Percentiles rank a stretch among this genome's conserved stretches.
These are phyloP conservation scores for Phrynosoma blainvillii DNA, from an alignment of 2,113 vertebrate genomes.

Conservation along the genomic window DNA sequence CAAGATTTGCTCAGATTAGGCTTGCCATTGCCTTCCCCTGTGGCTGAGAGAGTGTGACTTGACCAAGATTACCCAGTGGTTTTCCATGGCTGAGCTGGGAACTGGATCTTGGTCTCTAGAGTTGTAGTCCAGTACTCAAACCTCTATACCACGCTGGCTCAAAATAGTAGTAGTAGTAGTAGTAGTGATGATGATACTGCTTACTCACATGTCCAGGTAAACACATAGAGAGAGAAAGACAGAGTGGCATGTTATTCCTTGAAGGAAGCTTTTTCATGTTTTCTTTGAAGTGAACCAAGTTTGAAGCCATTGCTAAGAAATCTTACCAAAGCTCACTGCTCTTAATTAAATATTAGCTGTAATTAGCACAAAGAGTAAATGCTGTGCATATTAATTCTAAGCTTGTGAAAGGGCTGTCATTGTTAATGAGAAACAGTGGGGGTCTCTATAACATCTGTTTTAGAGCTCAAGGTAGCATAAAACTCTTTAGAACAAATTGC, in stretches of 20 bases:
- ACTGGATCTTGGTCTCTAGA: too few species aligned
- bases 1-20: too few species aligned
- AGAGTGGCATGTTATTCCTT: too few species aligned
- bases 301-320: conserved; percentile 63
- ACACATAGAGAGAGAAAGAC: background rate
- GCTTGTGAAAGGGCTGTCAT: conserved; percentile 73
- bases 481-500: conserved; percentile 11
- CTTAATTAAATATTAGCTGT: conserved; percentile 84
- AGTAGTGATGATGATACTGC: too few species aligned
- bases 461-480: conserved; percentile 57
- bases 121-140: too few species aligned
- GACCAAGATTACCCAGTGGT: too few species aligned
- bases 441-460: conserved; percentile 78
- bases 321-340: conserved; percentile 66
- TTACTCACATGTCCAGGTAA: background rate
- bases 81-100: too few species aligned
- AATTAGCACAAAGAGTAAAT: conserved; percentile 79
- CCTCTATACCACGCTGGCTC: too few species aligned
- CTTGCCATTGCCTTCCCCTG: too few species aligned
- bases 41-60: too few species aligned
- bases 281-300: conserved; percentile 34
- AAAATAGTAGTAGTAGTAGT: too few species aligned
- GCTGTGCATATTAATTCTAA: conserved; percentile 79
- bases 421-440: conserved; percentile 79
- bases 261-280: background rate